Conservation (phyloP, 2,888 invertebrate genomes). For the Polymixis flavicincta region DNA sequence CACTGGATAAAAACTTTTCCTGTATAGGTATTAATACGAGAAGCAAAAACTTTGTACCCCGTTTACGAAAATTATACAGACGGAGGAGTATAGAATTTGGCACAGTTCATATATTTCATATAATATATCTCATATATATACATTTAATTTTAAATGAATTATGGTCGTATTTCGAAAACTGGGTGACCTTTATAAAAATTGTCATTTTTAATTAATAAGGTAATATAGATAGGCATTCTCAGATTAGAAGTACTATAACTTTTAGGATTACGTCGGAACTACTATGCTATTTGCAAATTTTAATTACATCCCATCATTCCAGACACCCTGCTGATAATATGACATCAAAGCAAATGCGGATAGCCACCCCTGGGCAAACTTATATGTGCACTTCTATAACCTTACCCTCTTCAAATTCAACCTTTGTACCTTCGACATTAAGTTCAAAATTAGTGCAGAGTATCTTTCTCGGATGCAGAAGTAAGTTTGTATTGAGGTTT, state of each 20-base stretch:
- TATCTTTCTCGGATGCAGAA: constrained; percentile 26
- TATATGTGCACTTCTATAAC: constrained; percentile 1
- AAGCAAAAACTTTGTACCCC: too few relatives aligned
- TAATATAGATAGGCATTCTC: neutral
- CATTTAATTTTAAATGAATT: too few relatives aligned
- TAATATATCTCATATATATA: too few relatives aligned
- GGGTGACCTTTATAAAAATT: too few relatives aligned
- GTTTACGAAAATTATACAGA: too few relatives aligned
- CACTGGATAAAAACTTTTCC: too few relatives aligned
- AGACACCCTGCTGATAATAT: constrained; percentile 79
- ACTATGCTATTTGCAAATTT: constrained; percentile 67
- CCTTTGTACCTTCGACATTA: constrained; percentile 13
- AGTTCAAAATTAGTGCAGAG: constrained; percentile 22
- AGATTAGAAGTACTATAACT: constrained; percentile 41
- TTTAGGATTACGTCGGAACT: constrained; percentile 48
- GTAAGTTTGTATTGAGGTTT: constrained; percentile 69
- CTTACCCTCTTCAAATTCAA: neutral
- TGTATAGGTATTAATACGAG: too few relatives aligned
- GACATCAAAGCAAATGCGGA: constrained; percentile 81
- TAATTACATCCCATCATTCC: constrained; percentile 77
- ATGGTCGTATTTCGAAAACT: too few relatives aligned
- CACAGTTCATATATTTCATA: too few relatives aligned
- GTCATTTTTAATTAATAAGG: neutral
- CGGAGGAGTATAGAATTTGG: too few relatives aligned
- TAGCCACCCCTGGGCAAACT: constrained; percentile 66